Evolutionary conservation across 1,140 invertebrate genomes (phyloP), one percentile per base, ranked within the genome.

Genomic region (Bombus affinis): DNA sequence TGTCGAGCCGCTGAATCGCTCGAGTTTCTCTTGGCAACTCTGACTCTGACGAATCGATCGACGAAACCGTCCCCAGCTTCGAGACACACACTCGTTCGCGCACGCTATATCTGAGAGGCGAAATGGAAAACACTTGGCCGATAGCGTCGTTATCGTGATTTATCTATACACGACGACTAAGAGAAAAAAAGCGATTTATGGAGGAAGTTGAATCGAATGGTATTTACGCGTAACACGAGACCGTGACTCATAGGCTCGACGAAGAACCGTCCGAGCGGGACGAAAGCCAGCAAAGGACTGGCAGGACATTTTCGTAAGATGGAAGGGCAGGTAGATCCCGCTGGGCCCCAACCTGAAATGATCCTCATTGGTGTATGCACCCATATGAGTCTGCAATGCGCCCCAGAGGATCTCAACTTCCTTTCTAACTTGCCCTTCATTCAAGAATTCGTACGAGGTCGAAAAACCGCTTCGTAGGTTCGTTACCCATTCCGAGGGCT

Each of bases 281-380:
- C 83, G 87, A 87, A 71, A 84, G 78, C 75, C 74, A 42, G 65
- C 39, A 32, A 85, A 78, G 39, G 32, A 86, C 89, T 88, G 87
- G 62, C 66, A 74, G 84, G 66, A 86, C 79, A 88, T 47, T 86
- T 89, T 84, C 32, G 73, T 79, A 79, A 71, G 79, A 35, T 57
- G 66, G 74, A 82, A 77, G 87, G 85, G 73, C 81, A 75, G 84
- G 81, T 76, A 86, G 66, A 42, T 10, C 18, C 18, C 59, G 22
- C 25, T 28, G 83, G 8, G 44, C 10, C 47, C 5, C 5, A 3
- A 32, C 76, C 53, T 79, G 66, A 84, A 84, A 62, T 53, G 32
- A 80, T 80, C 76, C 66, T 47, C 35, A 32, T 32, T 35, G 83
- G 53, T 79, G 62, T 85, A 72, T 72, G 66, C 39, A 72, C 39